Base-by-base conservation (phyloP, 30 jellyfish, hydroid and myxozoan species). In the Turritopsis rubra region DNA sequence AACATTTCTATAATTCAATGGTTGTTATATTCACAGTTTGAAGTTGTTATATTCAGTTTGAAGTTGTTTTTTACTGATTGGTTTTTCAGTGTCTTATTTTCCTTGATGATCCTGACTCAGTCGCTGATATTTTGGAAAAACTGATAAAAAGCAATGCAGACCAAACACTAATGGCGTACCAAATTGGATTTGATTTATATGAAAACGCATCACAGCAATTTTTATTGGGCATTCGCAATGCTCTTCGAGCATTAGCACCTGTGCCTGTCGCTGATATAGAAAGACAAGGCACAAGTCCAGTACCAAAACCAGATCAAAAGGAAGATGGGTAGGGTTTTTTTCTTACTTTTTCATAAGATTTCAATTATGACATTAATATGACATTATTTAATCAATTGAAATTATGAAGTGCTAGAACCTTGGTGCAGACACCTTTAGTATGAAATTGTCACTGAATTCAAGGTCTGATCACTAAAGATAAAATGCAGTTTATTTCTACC, bases 191-290 rank as follows among this genome's bases (percentile, higher is more conserved):
- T 86, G 99, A 93, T 84, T 86, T 93, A 85, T 93, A 93, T 71
- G 99, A 93, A 78, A 93, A 93, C 76, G 99, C 99, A 20, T 93
- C 99, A 52, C 99, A 93, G 66, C 99, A 93, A 70, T 52, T 93
- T 83, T 88, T 93, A 52, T 20, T 91, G 1, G 96, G 94, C 7
- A 86, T 93, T 18, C 84, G 82, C 73, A 93, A 83, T 79, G 86
- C 90, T 18, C 79, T 93, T 52, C 89, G 86, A 80, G 88, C 89
- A 20, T 82, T 89, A 29, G 87, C 97, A 7, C 97, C 97, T 1
- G 72, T 53, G 0, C 89, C 96, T 3, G 54, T 92, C 52, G 95
- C 88, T 29, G 98, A 85, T 8, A 84, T 95, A 18, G 81, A n/a
- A 17, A 41, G 30, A 52, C 85, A 68, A 21, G 92, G 88, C 24